Evolutionary conservation across 2,888 invertebrate species (phyloP).

Genomic region (Hypolimnas misippus): DNA sequence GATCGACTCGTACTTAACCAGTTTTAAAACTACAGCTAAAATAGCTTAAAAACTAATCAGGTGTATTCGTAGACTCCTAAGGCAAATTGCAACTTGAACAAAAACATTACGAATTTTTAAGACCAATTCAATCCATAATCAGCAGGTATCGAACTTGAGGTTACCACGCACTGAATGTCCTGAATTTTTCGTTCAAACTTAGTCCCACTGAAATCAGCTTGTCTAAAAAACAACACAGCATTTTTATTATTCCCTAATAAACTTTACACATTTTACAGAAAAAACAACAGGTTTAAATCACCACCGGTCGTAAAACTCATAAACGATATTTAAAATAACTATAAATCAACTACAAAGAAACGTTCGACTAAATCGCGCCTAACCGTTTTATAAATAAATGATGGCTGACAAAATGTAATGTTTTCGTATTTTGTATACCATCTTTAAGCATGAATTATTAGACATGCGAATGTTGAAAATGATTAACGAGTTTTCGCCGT

Average conservation of each 20-base stretch:
- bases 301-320: constrained; percentile 23
- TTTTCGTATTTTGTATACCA: constrained; percentile 45
- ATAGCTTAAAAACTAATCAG: no score
- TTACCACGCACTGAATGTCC: background rate
- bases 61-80: no score
- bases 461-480: constrained; percentile 60
- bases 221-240: background rate
- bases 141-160: no score
- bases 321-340: constrained; percentile 34
- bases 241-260: background rate
- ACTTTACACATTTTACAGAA: constrained; percentile 3
- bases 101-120: no score
- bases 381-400: constrained; percentile 43
- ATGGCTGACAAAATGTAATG: constrained; percentile 49
- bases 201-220: background rate
- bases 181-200: background rate
- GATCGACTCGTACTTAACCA: no score
- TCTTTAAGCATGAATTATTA: constrained; percentile 60
- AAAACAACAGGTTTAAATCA: constrained; percentile 13
- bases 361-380: constrained; percentile 41
- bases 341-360: constrained; percentile 47
- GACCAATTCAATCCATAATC: no score
- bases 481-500: constrained; percentile 66
- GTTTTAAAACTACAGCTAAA: no score
- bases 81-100: no score